Evolutionary conservation across 2,113 vertebrate genomes (phyloP), one percentile per base, ranked within the genome.

Genomic region (Clupea harengus): DNA sequence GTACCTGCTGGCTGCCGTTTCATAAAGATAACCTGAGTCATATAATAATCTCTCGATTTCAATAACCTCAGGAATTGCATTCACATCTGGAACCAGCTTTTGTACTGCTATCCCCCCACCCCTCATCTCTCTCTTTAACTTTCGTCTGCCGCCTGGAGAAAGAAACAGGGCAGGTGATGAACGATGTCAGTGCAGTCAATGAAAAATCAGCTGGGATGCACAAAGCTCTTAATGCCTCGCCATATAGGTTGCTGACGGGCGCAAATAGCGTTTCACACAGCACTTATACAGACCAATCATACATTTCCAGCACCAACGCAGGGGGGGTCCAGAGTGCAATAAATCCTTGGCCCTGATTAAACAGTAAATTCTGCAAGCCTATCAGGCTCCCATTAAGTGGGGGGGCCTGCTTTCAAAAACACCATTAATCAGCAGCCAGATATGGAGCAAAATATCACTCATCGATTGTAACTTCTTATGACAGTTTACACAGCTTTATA

Each of bases 401-500:
- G 93, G 91, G 32, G 28, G 90, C 93, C 94, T 96, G 93, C 95
- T 97, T 97, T 97, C 92, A 98, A 97, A 97, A 97, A 96, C 93
- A 96, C 93, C 96, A 97, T 99, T 96, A 97, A 98, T 99, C 98
- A 98, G 94, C 92, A 45, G 86, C 91, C 93, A 96, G 97, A 97
- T 98, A 97, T 95, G 95, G 95, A 91, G 94, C 92, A 93, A 97
- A 98, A 97, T 96, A 96, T 97, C 95, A 95, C 95, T 96, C 97
- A 97, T 99, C 96, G 96, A 98, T 97, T 96, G 94, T 96, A 96
- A 96, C 96, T 96, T 96, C 96, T 98, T 99, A 99, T 99, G 98
- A 99, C 97, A 99, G 97, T 97, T 99, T 98, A 99, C 98, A 98
- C 97, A 97, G 96, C 96, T 96, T 96, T 97, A 96, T 97, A 97